Evolutionary conservation across 2,113 vertebrate genomes (phyloP).

Genomic region (Syngnathus typhle): DNA sequence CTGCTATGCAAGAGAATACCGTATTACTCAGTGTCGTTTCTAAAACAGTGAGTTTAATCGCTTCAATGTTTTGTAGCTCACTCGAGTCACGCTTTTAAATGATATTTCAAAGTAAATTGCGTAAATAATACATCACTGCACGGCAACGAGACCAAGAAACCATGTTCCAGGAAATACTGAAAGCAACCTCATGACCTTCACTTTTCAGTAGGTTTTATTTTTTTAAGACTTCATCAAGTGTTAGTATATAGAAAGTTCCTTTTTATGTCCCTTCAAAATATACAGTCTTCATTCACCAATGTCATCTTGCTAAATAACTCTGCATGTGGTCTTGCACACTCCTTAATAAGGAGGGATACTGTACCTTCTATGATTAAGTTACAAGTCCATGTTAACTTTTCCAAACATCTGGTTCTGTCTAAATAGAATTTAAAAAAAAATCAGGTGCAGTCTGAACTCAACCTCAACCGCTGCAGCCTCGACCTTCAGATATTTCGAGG

Average conservation of each 20-base stretch:
- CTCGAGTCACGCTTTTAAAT: too few relatives aligned
- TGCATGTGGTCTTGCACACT: background rate
- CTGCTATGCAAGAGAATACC: too few relatives aligned
- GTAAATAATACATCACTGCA: too few relatives aligned
- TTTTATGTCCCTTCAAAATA: background rate
- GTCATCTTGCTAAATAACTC: background rate
- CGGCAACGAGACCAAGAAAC: background rate
- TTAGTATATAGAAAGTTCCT: background rate
- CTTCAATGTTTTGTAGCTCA: too few relatives aligned
- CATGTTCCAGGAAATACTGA: background rate
- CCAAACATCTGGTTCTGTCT: slow-evolving; percentile 25
- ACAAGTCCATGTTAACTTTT: slow-evolving; percentile 9
- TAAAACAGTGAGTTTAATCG: too few relatives aligned
- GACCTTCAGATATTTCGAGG: slow-evolving; percentile 18
- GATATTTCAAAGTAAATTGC: too few relatives aligned
- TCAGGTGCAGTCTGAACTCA: slow-evolving; percentile 28
- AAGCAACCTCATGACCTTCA: background rate
- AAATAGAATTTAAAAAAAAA: slow-evolving; percentile 35
- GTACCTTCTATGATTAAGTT: slow-evolving; percentile 9
- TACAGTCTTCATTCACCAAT: background rate
- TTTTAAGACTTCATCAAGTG: too few relatives aligned
- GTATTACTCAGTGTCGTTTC: too few relatives aligned
- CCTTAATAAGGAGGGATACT: background rate
- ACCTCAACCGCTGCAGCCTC: slow-evolving; percentile 36
- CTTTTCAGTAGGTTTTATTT: background rate